phyloP scores from a whole-genome alignment of 1,140 invertebrate genomes.

The Pseudoatta argentina region DNA sequence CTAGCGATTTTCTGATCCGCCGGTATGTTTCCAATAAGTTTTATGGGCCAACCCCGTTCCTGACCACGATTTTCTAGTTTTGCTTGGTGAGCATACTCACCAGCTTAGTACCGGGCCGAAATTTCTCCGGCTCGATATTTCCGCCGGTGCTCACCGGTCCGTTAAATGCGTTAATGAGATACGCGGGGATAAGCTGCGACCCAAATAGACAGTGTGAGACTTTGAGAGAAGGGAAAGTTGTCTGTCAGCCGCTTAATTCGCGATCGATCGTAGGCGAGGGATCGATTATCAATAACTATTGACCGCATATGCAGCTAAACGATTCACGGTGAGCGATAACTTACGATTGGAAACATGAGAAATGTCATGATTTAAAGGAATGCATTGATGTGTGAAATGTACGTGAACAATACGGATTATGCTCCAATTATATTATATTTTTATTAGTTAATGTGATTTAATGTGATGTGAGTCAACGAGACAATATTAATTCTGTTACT shows the following conservation, averaged over 20 bases:
- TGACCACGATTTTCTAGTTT: slow-evolving; percentile 38
- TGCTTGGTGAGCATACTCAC: slow-evolving; percentile 8
- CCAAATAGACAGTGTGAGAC: slow-evolving; percentile 28
- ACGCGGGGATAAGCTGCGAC: slow-evolving; percentile 29
- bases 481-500: neutral
- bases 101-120: slow-evolving; percentile 5
- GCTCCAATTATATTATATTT: too few relatives aligned
- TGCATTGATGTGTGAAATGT: neutral
- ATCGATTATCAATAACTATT: neutral
- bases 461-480: neutral
- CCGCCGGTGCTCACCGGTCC: neutral
- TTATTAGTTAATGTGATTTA: neutral
- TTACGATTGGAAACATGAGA: neutral
- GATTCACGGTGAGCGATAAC: neutral
- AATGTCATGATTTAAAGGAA: neutral
- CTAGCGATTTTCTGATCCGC: neutral
- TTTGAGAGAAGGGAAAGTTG: slow-evolving; percentile 39
- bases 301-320: neutral
- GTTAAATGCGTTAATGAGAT: slow-evolving; percentile 52
- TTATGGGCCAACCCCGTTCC: slow-evolving; percentile 7
- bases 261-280: slow-evolving; percentile 8
- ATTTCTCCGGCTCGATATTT: slow-evolving; percentile 34
- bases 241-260: slow-evolving; percentile 27
- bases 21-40: neutral
- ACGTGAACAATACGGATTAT: neutral